Percentiles rank a stretch among this genome's conserved stretches.
Evolutionary conservation across 2,113 vertebrate genomes (phyloP).

Genomic region (Takifugu bimaculatus): DNA sequence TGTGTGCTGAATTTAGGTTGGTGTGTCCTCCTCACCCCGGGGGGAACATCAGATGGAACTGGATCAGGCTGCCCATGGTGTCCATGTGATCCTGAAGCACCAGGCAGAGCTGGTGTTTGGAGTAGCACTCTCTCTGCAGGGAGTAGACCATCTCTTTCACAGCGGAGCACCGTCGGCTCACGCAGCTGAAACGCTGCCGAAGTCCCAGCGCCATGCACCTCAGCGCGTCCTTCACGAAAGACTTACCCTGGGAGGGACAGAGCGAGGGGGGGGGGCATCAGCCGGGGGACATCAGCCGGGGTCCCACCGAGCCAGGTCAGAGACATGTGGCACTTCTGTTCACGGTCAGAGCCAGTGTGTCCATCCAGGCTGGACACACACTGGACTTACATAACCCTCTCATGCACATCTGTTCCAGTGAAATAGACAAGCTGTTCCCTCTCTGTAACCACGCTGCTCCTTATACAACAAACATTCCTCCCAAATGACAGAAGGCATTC

Average conservation of each 20-base stretch:
- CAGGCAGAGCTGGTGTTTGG: conserved; percentile 88
- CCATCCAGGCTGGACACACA: conserved; percentile 17
- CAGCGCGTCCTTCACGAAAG: conserved; percentile 90
- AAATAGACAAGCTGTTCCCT: conserved; percentile 50
- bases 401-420: conserved; percentile 50
- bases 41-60: conserved; percentile 91
- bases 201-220: conserved; percentile 91
- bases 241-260: conserved; percentile 83
- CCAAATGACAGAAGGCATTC: conserved; percentile 50
- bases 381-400: conserved; percentile 37
- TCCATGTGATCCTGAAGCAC: conserved; percentile 84
- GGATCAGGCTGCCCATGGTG: conserved; percentile 91
- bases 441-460: conserved; percentile 43
- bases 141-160: conserved; percentile 91
- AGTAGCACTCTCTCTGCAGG: conserved; percentile 91
- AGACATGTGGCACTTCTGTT: background rate
- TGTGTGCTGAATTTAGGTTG: background rate
- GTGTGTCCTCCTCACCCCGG: conserved; percentile 81
- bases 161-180: conserved; percentile 90
- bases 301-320: no score
- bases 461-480: conserved; percentile 41
- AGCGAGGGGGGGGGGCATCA: background rate
- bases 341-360: conserved; percentile 9
- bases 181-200: conserved; percentile 90
- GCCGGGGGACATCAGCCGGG: background rate